These are phyloP conservation scores for Saxicola maurus DNA, from an alignment of 2,797 vertebrate genomes.

Conservation along the genomic window DNA sequence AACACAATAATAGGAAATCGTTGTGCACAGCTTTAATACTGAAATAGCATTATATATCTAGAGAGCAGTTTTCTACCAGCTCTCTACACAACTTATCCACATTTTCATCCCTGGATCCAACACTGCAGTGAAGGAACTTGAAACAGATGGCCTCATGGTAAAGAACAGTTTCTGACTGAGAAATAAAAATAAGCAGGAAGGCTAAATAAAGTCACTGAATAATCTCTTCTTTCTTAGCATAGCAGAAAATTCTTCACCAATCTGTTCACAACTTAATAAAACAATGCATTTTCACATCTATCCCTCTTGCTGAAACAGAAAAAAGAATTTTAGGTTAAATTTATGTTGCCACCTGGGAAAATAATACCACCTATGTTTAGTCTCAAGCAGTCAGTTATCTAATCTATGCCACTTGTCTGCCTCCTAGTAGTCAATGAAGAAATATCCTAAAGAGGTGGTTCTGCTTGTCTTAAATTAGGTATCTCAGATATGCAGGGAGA, in stretches of 20 bases:
- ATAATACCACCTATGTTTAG: not conserved
- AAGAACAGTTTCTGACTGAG: slow-evolving; percentile 20
- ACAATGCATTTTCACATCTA: not conserved
- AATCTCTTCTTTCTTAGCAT: not conserved
- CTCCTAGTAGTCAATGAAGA: not conserved
- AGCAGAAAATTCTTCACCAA: not conserved
- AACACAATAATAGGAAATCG: not conserved
- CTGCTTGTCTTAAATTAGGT: not conserved
- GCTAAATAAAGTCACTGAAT: not conserved
- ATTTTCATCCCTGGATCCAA: not conserved
- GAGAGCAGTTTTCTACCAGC: not conserved
- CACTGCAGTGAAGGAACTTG: not conserved
- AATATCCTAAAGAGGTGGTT: not conserved
- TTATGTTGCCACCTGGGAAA: not conserved
- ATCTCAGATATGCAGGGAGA: not conserved
- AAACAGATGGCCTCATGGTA: slow-evolving; percentile 4
- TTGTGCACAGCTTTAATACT: not conserved
- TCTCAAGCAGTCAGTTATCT: not conserved
- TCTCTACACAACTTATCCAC: not conserved
- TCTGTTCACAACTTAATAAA: not conserved
- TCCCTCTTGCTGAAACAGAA: not conserved
- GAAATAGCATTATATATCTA: not conserved
- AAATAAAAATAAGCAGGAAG: slow-evolving; percentile 23
- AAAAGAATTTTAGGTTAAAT: not conserved
- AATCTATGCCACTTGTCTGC: not conserved